Percentiles rank a stretch among this genome's conserved stretches.
These are phyloP conservation scores for Calliopum simillimum DNA, from an alignment of 2,888 invertebrate genomes.

Conservation along the genomic window DNA sequence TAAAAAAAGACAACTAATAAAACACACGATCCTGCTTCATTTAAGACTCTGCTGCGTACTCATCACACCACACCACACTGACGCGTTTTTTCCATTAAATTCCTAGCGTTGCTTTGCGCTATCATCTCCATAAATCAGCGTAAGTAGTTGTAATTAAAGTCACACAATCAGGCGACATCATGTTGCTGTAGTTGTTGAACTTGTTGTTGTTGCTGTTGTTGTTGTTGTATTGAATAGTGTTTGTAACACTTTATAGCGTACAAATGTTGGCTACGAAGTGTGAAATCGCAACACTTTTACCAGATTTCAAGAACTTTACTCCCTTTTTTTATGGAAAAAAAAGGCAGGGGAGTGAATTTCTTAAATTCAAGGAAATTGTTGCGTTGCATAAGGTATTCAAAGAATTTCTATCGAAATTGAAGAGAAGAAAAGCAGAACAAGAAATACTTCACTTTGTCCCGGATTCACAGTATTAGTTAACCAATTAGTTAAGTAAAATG, in stretches of 20 bases:
- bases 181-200: constrained; percentile 11
- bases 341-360: not conserved
- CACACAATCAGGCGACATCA: constrained; percentile 35
- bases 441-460: too few species aligned
- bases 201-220: constrained; percentile 1
- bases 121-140: constrained; percentile 44
- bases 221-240: constrained; percentile 18
- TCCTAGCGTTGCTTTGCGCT: constrained; percentile 34
- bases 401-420: too few species aligned
- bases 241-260: constrained; percentile 29
- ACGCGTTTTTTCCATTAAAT: too few species aligned
- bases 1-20: too few species aligned
- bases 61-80: too few species aligned
- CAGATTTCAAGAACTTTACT: not conserved
- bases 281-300: constrained; percentile 15
- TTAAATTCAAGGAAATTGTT: not conserved
- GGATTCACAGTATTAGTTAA: too few species aligned
- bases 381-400: not conserved
- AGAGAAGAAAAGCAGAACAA: too few species aligned
- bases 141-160: constrained; percentile 45
- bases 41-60: too few species aligned
- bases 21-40: too few species aligned
- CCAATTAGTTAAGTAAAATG: too few species aligned
- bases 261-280: constrained; percentile 11
- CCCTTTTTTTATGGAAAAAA: not conserved